Base-by-base conservation (phyloP, 1,140 invertebrate genomes). In the Eueides isabella region DNA sequence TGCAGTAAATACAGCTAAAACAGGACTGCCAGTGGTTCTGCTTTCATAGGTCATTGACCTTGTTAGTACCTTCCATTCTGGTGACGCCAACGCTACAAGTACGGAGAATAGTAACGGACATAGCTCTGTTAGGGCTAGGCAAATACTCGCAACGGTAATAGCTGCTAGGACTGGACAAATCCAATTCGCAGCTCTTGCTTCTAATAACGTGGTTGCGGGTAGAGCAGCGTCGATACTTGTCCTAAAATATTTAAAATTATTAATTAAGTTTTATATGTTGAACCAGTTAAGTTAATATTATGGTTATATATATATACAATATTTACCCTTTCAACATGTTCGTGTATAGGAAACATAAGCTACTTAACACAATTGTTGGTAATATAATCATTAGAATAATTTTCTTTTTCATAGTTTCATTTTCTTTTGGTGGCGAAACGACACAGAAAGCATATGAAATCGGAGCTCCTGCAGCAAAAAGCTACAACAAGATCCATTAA, bases 1-100 rank as follows among this genome's bases (percentile, higher is more conserved):
- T 74, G 94, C 95, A 65, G 95, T 95, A 80, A 96, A 96, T 12
- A 96, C 95, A 16, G 95, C 95, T 67, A 96, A 82, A 1, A 96
- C 95, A 2, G 95, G 95, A 82, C 95, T 96, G 14, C 95, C 95
- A 72, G 95, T 96, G 19, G 94, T 94, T 0, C 93, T 86, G 79
- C 94, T 96, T 80, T 95, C 94, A 78, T 95, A 96, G 23, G 95
- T 94, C 80, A 96, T 94, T 33, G 95, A 95, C 62, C 95, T 93
- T 11, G 95, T 94, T 26, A 96, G 86, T 3, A 96, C 94, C 73
- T 94, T 94, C 95, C 95, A 96, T 79, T 96, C 95, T 1, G 95
- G 94, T 19, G 94, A 95, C 2, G 95, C 95, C 74, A 96, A 83
- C 0, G 90, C 85, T 31, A 95, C 95, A 30, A 96, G 93, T 29